Evolutionary conservation across 2,888 invertebrate genomes (phyloP).

Genomic region (Epistrophella euchroma): DNA sequence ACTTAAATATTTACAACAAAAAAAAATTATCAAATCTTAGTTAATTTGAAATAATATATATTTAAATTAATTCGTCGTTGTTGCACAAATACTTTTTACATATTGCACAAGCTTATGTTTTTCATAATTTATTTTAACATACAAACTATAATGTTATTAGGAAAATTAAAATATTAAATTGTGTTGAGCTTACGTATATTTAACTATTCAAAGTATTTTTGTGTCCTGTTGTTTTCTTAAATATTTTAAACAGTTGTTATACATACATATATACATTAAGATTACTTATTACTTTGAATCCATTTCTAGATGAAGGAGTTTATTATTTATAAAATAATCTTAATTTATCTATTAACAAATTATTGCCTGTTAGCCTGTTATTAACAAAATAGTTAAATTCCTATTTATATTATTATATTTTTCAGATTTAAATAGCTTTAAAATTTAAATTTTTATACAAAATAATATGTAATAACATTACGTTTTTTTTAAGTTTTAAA

Average conservation of each 20-base stretch:
- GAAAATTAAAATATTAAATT: slow-evolving; percentile 8
- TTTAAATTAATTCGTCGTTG: slow-evolving; percentile 47
- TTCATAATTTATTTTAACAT: neutral
- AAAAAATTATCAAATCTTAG: slow-evolving; percentile 8
- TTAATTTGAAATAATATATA: slow-evolving; percentile 19
- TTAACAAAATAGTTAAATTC: neutral
- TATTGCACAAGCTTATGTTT: slow-evolving; percentile 61
- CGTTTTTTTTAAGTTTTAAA: no score
- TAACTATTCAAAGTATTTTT: slow-evolving; percentile 1
- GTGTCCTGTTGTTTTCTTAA: slow-evolving; percentile 2
- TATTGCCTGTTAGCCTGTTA: neutral
- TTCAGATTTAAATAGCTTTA: no score
- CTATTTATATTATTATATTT: no score
- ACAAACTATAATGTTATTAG: neutral
- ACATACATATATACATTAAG: neutral
- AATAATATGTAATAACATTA: no score
- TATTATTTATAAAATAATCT: neutral
- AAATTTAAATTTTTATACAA: no score
- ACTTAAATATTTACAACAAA: slow-evolving; percentile 36
- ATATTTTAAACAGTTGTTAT: neutral
- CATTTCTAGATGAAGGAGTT: neutral
- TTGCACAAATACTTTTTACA: slow-evolving; percentile 60
- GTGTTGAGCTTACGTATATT: slow-evolving; percentile 3
- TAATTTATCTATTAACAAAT: neutral
- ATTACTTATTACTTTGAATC: neutral